These are phyloP conservation scores for Dryomyza anilis DNA, from an alignment of 2,888 invertebrate species.

Conservation along the genomic window DNA sequence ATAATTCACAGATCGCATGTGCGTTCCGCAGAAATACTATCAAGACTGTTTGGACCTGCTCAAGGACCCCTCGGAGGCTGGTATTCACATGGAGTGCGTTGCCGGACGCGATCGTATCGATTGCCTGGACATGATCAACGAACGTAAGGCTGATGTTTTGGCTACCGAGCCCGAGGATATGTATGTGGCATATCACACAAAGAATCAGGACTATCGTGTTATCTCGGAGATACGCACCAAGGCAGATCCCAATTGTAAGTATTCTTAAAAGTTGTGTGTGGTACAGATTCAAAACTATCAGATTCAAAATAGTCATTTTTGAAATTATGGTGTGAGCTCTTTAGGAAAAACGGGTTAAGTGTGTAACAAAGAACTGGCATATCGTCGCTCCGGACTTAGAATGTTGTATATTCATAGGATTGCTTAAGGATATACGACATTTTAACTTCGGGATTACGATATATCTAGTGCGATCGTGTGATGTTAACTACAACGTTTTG, in stretches of 20 bases:
- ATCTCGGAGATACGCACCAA: slow-evolving; percentile 78
- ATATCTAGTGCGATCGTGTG: too few species aligned
- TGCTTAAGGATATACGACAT: too few species aligned
- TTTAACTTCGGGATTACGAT: too few species aligned
- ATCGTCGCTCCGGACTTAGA: too few species aligned
- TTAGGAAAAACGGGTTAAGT: too few species aligned
- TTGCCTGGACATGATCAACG: slow-evolving; percentile 77
- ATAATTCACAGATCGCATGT: slow-evolving; percentile 70
- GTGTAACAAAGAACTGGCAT: not conserved
- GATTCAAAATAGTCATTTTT: too few species aligned
- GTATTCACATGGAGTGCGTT: slow-evolving; percentile 70
- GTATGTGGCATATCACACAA: slow-evolving; percentile 77
- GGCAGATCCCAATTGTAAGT: slow-evolving; percentile 74
- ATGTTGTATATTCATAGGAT: too few species aligned
- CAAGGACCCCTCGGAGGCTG: slow-evolving; percentile 60
- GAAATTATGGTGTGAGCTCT: too few species aligned
- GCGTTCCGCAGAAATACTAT: slow-evolving; percentile 71
- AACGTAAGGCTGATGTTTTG: slow-evolving; percentile 79
- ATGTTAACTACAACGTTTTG: too few species aligned
- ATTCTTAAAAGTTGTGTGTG: too few species aligned
- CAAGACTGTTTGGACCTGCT: slow-evolving; percentile 67
- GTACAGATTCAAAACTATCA: too few species aligned
- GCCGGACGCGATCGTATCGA: slow-evolving; percentile 71
- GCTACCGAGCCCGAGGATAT: slow-evolving; percentile 87
- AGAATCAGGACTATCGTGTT: slow-evolving; percentile 75